Conservation (phyloP, 2,113 vertebrate species). For the Sporophila hypoxantha region DNA sequence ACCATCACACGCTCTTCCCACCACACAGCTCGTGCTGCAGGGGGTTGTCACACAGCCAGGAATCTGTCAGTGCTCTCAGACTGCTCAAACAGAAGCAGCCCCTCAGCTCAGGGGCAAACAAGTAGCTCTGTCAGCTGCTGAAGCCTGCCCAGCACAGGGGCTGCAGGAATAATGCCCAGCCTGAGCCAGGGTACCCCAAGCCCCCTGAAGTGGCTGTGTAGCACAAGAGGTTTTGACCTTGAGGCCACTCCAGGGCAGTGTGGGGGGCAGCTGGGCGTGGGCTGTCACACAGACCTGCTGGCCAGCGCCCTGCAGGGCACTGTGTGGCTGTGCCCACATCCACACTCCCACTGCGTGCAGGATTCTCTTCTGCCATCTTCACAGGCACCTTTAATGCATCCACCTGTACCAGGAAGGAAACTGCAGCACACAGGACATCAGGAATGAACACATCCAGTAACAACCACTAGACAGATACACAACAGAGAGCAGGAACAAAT, state of each 20-base stretch:
- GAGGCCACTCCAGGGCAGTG: background rate
- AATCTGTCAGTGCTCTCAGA: background rate
- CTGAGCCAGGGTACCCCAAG: background rate
- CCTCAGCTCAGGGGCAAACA: background rate
- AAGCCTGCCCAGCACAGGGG: background rate
- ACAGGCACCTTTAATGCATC: rapidly evolving
- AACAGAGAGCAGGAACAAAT: background rate
- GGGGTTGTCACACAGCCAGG: rapidly evolving
- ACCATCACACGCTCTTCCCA: background rate
- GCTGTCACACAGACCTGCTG: rapidly evolving
- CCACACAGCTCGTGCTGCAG: too few relatives aligned
- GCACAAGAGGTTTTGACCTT: background rate
- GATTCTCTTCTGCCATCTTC: rapidly evolving
- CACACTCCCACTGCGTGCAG: rapidly evolving
- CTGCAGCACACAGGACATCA: background rate
- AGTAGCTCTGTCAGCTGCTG: background rate
- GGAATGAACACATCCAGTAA: background rate
- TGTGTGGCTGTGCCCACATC: rapidly evolving
- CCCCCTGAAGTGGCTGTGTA: rapidly evolving
- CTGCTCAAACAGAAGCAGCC: background rate
- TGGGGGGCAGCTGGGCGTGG: background rate
- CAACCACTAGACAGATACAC: background rate
- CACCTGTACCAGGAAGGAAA: background rate
- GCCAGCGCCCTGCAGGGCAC: rapidly evolving
- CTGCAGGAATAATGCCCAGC: background rate